Base-by-base conservation (phyloP, 1,140 invertebrate species). In the Musca vetustissima region DNA sequence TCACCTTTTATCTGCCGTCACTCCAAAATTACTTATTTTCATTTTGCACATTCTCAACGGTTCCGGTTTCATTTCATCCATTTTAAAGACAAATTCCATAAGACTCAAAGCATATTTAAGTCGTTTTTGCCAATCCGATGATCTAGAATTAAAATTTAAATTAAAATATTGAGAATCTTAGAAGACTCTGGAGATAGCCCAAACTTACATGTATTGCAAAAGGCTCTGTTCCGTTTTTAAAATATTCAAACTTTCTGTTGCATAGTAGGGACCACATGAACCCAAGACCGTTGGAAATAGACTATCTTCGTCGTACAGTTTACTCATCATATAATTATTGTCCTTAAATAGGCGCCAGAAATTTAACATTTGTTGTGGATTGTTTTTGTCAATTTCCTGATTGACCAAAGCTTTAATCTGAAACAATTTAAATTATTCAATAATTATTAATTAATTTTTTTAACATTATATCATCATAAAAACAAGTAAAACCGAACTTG, bases 281-380 rank as follows among this genome's bases (percentile, higher is more conserved):
- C 79, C 77, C 8, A 81, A 36, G 2, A 81, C 77, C 0, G 75
- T 72, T 8, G 79, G 79, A 32, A 81, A 81, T 0, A 81, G 66
- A 28, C 72, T 78, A 50, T 81, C 79, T 61, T 81, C 79, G 25
- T 81, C 79, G 43, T 77, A 81, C 0, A 81, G 72, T 59, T 81
- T 81, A 59, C 77, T 73, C 79, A 81, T 81, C 77, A 81, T 77
- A 47, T 81, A 81, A 64, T 81, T 81, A 71, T 81, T 79, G 67
- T 81, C 76, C 64, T 77, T 78, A 57, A 81, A 81, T 17, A 81
- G 36, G 0, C 76, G 61, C 79, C 79, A 81, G 21, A 81, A 79
- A 28, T 75, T 79, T 3, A 77, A 66, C 76, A 81, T 81, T 69
- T 81, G 79, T 59, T 78, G 72, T 0, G 77, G 73, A 55, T 78